A percentile compares a stretch with the other conserved stretches of the same genome.
phyloP scores from a whole-genome alignment of 2,113 vertebrate species.

The Ginglymostoma cirratum region DNA sequence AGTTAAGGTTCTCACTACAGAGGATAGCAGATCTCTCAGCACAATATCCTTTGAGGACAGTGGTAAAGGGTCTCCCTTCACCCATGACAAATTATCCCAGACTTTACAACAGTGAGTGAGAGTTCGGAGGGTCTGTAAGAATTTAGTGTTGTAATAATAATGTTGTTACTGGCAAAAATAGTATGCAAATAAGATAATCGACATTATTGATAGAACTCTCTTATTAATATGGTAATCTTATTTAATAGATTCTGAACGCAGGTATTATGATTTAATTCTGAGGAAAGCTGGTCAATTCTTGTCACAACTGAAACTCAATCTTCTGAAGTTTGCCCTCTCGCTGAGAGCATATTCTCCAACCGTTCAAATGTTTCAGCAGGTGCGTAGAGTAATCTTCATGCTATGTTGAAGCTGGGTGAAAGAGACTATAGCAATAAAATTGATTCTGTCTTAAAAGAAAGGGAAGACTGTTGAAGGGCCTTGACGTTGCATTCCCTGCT shows the following conservation, averaged over 20 bases:
- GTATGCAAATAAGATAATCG: neutral
- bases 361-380: slow-evolving; percentile 86
- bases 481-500: neutral
- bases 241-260: slow-evolving; percentile 73
- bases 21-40: neutral
- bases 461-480: neutral
- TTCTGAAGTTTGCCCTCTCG: slow-evolving; percentile 80
- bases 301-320: slow-evolving; percentile 75
- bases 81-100: neutral
- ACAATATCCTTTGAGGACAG: neutral
- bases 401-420: neutral
- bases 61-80: neutral
- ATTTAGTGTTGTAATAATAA: neutral
- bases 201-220: neutral
- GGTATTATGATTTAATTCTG: slow-evolving; percentile 84
- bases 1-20: neutral
- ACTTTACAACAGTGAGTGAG: neutral
- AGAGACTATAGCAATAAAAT: neutral
- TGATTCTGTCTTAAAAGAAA: neutral
- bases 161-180: neutral
- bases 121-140: neutral
- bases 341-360: slow-evolving; percentile 79
- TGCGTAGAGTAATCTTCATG: slow-evolving; percentile 47
- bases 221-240: slow-evolving; percentile 38
- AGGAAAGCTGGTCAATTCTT: slow-evolving; percentile 95